phyloP scores from a whole-genome alignment of 2,113 vertebrate species.

The Heterochromis multidens region DNA sequence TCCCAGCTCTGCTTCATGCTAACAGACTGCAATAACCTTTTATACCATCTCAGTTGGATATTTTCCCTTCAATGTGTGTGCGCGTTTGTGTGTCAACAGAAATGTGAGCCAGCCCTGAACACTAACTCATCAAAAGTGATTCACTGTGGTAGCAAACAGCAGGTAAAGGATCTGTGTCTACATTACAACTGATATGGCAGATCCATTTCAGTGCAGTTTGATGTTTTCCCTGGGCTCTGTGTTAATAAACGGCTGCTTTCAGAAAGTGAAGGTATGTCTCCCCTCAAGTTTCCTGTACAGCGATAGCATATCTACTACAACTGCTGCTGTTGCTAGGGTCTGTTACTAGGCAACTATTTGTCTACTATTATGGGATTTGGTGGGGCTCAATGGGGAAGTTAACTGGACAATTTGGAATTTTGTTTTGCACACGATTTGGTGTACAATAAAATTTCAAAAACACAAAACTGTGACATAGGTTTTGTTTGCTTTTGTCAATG shows the following conservation, averaged over 20 bases:
- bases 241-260: conserved; percentile 67
- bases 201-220: conserved; percentile 69
- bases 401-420: conserved; percentile 44
- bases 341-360: conserved; percentile 59
- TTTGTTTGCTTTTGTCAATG: too few relatives aligned
- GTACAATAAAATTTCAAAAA: neutral
- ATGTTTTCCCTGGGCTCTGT: conserved; percentile 46
- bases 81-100: conserved; percentile 48
- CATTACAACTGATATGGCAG: conserved; percentile 59
- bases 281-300: conserved; percentile 27
- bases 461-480: too few relatives aligned
- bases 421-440: conserved; percentile 18
- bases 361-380: conserved; percentile 67
- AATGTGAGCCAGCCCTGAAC: conserved; percentile 55
- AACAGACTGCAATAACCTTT: neutral
- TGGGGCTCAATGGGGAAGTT: conserved; percentile 35
- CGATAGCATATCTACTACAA: conserved; percentile 53
- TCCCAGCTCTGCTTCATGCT: neutral
- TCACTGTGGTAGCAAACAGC: conserved; percentile 56
- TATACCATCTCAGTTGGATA: neutral
- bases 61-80: neutral
- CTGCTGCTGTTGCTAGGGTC: conserved; percentile 50
- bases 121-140: conserved; percentile 60
- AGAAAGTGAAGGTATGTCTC: conserved; percentile 47
- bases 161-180: conserved; percentile 60